A percentile compares a stretch with the other conserved stretches of the same genome.
Conservation (phyloP, 2,888 invertebrate species). For the Nudaria mundana region DNA sequence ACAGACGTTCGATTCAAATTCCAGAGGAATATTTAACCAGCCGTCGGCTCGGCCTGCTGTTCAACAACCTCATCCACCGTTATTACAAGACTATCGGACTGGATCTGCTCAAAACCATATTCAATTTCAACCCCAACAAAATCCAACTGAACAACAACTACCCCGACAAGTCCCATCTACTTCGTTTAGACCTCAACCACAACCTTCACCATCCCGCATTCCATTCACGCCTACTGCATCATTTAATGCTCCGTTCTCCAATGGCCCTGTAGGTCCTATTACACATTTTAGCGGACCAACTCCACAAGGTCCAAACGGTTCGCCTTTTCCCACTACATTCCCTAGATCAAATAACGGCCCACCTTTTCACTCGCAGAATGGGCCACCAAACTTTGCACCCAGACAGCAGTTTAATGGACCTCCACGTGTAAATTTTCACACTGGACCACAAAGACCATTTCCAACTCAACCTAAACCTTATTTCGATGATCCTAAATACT, state of each 20-base stretch:
- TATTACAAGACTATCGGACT: conserved; percentile 50
- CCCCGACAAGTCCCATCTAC: conserved; percentile 67
- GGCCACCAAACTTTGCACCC: conserved; percentile 49
- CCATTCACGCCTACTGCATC: conserved; percentile 58
- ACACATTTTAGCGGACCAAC: conserved; percentile 57
- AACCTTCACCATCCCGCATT: conserved; percentile 50
- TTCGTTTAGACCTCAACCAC: conserved; percentile 54
- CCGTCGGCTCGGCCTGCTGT: conserved; percentile 26
- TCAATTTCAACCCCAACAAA: conserved; percentile 69
- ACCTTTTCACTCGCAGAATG: conserved; percentile 56
- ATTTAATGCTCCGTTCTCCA: conserved; percentile 52
- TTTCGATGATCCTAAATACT: conserved; percentile 76
- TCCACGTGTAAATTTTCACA: conserved; percentile 64
- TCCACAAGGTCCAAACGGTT: conserved; percentile 53
- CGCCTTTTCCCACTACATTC: conserved; percentile 55
- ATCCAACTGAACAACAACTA: conserved; percentile 66
- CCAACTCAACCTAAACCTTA: conserved; percentile 61
- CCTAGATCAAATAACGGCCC: conserved; percentile 56
- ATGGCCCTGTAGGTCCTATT: conserved; percentile 50
- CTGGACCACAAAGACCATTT: conserved; percentile 80
- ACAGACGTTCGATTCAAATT: conserved; percentile 44
- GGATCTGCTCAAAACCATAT: conserved; percentile 65
- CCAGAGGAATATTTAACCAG: conserved; percentile 43
- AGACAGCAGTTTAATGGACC: conserved; percentile 68
- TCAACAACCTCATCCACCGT: conserved; percentile 27